These are phyloP conservation scores for Zosterops hypoxanthus DNA, from an alignment of 2,113 vertebrate genomes.

Conservation along the genomic window DNA sequence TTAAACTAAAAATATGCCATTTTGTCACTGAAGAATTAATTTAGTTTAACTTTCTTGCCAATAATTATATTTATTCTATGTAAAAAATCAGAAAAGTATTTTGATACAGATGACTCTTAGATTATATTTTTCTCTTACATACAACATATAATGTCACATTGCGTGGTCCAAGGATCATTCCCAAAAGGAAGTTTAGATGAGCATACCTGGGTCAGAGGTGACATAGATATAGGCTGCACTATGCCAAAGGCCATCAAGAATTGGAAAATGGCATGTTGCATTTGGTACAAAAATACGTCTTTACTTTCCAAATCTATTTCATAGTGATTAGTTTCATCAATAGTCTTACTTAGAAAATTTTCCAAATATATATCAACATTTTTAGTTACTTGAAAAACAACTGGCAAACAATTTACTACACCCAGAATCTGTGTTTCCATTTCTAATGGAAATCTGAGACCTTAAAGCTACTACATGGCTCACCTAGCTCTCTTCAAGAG, in stretches of 20 bases:
- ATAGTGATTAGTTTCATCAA: neutral
- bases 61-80: neutral
- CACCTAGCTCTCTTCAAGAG: neutral
- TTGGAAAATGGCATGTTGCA: fast-evolving
- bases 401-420: neutral
- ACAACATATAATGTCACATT: neutral
- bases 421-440: neutral
- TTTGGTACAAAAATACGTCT: neutral
- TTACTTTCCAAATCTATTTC: neutral
- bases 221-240: neutral
- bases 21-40: neutral
- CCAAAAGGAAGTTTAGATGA: neutral
- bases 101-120: neutral
- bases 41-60: neutral
- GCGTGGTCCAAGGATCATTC: neutral
- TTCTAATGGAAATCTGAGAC: neutral
- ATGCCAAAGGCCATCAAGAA: neutral
- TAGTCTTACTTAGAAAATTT: neutral
- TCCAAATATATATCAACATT: neutral
- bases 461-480: neutral
- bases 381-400: neutral
- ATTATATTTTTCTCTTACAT: neutral
- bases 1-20: neutral
- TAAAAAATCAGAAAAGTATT: neutral
- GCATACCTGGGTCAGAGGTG: neutral